Evolutionary conservation across 64 coral and sea anemone species (phyloP).

Genomic region (Montipora sp.): DNA sequence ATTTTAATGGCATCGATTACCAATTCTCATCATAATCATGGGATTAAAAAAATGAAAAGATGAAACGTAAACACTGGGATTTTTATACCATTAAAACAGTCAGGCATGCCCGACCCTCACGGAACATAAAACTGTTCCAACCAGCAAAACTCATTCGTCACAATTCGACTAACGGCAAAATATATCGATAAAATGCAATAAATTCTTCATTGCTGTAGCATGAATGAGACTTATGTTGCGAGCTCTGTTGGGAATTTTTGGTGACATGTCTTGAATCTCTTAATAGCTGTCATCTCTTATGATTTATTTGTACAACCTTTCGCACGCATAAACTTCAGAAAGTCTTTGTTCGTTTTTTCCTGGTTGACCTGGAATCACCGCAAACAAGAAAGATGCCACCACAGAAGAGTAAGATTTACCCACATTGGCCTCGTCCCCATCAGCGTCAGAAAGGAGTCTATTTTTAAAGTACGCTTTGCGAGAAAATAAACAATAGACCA

Average conservation of each 20-base stretch:
- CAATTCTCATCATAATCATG: background rate
- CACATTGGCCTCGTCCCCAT: too few species aligned
- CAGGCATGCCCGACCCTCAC: background rate
- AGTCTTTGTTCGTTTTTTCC: background rate
- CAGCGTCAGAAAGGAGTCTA: too few species aligned
- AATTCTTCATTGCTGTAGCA: background rate
- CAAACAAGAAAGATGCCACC: too few species aligned
- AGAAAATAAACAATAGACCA: too few species aligned
- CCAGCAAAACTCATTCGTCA: too few species aligned
- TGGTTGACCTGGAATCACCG: background rate
- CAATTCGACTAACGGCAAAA: too few species aligned
- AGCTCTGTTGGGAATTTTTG: background rate
- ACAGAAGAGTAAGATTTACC: too few species aligned
- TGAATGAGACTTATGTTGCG: background rate
- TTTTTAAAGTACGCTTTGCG: too few species aligned
- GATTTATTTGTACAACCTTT: background rate
- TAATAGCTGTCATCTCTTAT: background rate
- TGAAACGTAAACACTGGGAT: slow-evolving; percentile 9
- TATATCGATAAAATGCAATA: background rate
- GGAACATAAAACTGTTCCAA: background rate
- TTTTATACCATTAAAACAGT: background rate
- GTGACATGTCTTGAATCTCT: background rate
- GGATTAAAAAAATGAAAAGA: background rate
- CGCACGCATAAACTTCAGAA: background rate
- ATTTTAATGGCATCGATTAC: background rate